These are phyloP conservation scores for Uromys caudimaculatus DNA, from an alignment of 2,797 vertebrate species.

Conservation along the genomic window DNA sequence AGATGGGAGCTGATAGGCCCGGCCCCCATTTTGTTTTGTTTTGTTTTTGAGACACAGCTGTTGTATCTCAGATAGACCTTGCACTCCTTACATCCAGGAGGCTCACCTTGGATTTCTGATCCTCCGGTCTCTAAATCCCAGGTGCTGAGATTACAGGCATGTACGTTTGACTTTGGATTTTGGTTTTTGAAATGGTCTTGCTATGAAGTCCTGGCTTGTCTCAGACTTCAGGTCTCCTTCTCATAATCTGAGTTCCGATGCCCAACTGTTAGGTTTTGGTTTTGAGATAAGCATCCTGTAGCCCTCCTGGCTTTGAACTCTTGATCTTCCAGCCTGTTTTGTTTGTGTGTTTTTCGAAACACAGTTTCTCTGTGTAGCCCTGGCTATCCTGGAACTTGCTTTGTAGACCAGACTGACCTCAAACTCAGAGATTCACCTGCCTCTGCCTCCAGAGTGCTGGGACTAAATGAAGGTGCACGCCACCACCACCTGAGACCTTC, in stretches of 20 bases:
- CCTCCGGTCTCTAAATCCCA: neutral
- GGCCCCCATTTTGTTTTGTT: neutral
- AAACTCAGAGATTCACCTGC: neutral
- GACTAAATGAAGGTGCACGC: neutral
- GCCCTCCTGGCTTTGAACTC: neutral
- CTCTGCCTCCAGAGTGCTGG: neutral
- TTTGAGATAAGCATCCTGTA: neutral
- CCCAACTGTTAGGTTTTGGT: neutral
- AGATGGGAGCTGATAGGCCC: neutral
- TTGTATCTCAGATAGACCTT: neutral
- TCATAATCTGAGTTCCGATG: neutral
- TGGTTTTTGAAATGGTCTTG: neutral
- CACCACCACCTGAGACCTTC: neutral
- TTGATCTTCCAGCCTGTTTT: neutral
- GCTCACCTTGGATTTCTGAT: neutral
- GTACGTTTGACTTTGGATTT: no score
- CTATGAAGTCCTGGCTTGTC: neutral
- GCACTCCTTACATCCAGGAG: neutral
- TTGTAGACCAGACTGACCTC: neutral
- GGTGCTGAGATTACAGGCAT: neutral
- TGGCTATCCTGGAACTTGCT: neutral
- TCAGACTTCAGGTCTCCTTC: no score
- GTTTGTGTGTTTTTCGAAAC: neutral
- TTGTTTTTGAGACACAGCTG: neutral
- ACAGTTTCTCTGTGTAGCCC: neutral